phyloP scores from a whole-genome alignment of 1,140 invertebrate genomes.

The Brachionus manjavacas region DNA sequence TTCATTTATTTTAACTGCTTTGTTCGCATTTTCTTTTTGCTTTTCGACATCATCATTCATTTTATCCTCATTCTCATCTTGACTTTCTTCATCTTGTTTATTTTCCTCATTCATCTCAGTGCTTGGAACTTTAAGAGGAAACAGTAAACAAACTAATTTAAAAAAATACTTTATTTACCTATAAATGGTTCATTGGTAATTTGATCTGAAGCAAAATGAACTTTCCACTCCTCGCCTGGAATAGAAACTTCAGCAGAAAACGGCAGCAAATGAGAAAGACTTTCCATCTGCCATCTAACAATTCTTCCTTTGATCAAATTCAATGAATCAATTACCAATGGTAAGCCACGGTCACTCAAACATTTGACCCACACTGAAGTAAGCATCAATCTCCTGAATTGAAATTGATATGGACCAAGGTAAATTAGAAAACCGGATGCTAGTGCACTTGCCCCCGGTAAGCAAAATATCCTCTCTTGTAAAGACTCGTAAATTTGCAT shows the following conservation, averaged over 20 bases:
- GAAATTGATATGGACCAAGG: constrained; percentile 55
- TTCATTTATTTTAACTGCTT: not conserved
- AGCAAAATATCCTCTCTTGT: constrained; percentile 47
- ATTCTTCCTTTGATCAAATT: constrained; percentile 49
- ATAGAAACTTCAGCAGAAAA: constrained; percentile 54
- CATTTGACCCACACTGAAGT: constrained; percentile 56
- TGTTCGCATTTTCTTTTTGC: not conserved
- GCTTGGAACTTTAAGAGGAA: not conserved
- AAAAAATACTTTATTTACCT: not conserved
- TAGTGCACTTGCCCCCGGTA: constrained; percentile 53
- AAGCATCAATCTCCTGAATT: constrained; percentile 53
- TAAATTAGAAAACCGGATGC: constrained; percentile 53
- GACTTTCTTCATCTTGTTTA: not conserved
- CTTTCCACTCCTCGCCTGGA: constrained; percentile 37
- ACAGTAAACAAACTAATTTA: not conserved
- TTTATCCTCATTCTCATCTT: not conserved
- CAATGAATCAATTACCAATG: constrained; percentile 54
- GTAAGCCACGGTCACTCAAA: constrained; percentile 53
- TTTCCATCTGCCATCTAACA: constrained; percentile 34
- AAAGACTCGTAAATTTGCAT: constrained; percentile 54
- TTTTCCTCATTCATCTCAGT: constrained; percentile 20
- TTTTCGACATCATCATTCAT: not conserved
- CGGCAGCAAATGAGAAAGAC: constrained; percentile 41
- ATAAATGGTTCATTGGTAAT: constrained; percentile 9
- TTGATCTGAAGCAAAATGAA: constrained; percentile 34